Conservation (phyloP, 2,888 invertebrate genomes). For the Dolichomitus sp. region DNA sequence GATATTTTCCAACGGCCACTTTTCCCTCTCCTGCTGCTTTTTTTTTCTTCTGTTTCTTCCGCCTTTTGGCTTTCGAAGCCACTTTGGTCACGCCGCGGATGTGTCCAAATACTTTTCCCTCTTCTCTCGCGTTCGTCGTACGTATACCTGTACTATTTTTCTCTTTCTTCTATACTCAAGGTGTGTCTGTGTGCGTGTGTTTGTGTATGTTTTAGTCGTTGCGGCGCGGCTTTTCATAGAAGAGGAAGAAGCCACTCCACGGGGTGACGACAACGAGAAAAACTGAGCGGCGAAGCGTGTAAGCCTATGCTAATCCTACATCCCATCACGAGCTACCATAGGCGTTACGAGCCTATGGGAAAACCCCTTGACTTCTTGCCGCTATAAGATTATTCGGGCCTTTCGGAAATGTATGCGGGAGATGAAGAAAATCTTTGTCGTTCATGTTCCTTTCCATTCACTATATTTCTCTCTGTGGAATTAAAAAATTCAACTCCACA, state of each 20-base stretch:
- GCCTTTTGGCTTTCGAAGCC: conserved; percentile 7
- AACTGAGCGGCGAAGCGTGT: conserved; percentile 67
- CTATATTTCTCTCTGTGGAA: background rate
- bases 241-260: conserved; percentile 42
- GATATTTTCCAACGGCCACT: conserved; percentile 1
- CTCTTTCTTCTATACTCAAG: background rate
- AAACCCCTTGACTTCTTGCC: conserved; percentile 69
- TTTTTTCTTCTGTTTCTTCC: background rate
- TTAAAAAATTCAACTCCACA: background rate
- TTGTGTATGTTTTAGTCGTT: background rate
- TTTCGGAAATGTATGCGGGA: background rate
- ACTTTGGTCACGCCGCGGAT: conserved; percentile 76
- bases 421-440: background rate
- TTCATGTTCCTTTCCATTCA: background rate
- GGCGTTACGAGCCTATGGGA: conserved; percentile 51
- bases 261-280: conserved; percentile 62
- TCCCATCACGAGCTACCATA: conserved; percentile 71
- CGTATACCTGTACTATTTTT: conserved; percentile 57
- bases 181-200: no score
- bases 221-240: conserved; percentile 40
- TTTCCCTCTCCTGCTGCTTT: background rate
- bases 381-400: background rate
- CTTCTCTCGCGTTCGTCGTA: conserved; percentile 59
- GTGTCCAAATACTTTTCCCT: conserved; percentile 72
- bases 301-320: conserved; percentile 67